Evolutionary conservation across 2,888 invertebrate species (phyloP).

Genomic region (Pachydiplax longipennis): DNA sequence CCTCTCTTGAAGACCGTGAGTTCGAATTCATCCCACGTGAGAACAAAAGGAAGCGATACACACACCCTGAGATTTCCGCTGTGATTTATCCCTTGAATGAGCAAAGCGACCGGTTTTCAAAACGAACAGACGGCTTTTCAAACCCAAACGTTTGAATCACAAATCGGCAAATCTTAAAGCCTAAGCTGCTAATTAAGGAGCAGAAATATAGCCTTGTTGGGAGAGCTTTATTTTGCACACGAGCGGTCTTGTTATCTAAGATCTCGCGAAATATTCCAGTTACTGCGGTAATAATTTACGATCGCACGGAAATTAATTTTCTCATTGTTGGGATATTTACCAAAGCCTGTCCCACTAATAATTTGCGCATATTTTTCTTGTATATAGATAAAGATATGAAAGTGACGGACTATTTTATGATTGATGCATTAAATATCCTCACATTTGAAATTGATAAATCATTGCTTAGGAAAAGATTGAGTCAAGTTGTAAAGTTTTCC

Average conservation of each 20-base stretch:
- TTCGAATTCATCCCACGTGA: not conserved
- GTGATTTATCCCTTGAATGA: slow-evolving; percentile 4
- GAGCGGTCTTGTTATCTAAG: not conserved
- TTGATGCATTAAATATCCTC: too few relatives aligned
- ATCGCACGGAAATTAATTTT: not conserved
- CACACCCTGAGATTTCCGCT: not conserved
- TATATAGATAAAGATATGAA: too few relatives aligned
- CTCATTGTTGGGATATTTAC: too few relatives aligned
- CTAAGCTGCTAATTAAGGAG: not conserved
- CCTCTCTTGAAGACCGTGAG: not conserved
- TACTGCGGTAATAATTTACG: not conserved
- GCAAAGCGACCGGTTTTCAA: slow-evolving; percentile 10
- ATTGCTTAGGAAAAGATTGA: too few relatives aligned
- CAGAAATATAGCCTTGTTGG: not conserved
- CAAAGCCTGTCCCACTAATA: too few relatives aligned
- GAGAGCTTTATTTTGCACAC: not conserved
- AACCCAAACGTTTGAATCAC: not conserved
- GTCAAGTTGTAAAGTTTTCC: too few relatives aligned
- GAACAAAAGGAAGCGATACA: not conserved
- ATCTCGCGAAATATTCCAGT: not conserved
- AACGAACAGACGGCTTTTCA: not conserved
- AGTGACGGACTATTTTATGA: too few relatives aligned
- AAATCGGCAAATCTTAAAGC: not conserved
- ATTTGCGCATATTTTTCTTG: too few relatives aligned
- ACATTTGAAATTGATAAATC: too few relatives aligned